phyloP scores from a whole-genome alignment of 2,797 vertebrate genomes.

The Sebastes dallii region DNA sequence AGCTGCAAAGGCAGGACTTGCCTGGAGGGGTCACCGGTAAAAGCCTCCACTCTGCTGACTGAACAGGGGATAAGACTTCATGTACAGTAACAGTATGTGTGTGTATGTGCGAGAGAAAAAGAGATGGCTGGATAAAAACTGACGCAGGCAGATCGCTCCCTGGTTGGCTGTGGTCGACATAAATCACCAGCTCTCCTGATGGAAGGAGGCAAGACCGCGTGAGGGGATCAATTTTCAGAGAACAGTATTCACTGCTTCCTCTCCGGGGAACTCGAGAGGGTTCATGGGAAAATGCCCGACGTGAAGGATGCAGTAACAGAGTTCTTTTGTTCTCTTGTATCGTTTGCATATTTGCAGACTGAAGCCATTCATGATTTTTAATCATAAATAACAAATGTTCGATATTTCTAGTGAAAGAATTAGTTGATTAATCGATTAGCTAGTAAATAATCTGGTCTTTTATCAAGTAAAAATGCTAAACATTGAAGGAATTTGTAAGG shows the following conservation, averaged over 20 bases:
- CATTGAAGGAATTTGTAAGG: background rate
- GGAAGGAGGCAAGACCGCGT: conserved; percentile 23
- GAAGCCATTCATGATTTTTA: background rate
- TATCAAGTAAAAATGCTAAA: background rate
- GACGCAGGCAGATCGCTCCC: conserved; percentile 66
- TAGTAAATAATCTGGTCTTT: background rate
- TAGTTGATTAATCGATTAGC: background rate
- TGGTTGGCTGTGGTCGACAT: conserved; percentile 56
- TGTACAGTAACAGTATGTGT: conserved; percentile 14
- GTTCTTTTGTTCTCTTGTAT: background rate
- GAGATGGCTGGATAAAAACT: conserved; percentile 39
- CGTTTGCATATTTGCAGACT: background rate
- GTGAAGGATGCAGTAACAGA: conserved; percentile 1
- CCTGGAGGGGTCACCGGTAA: conserved; percentile 59
- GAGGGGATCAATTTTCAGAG: conserved; percentile 63
- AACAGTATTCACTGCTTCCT: conserved; percentile 36
- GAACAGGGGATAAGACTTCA: conserved; percentile 49
- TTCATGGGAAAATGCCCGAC: conserved; percentile 32
- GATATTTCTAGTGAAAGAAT: background rate
- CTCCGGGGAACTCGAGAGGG: conserved; percentile 10
- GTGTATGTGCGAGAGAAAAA: conserved; percentile 2
- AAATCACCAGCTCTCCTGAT: conserved; percentile 60
- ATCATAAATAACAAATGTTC: background rate
- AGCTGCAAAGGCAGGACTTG: conserved; percentile 42
- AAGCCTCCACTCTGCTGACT: conserved; percentile 66